These are phyloP conservation scores for Patagioenas fasciata DNA, from an alignment of 2,113 vertebrate genomes.

Conservation along the genomic window DNA sequence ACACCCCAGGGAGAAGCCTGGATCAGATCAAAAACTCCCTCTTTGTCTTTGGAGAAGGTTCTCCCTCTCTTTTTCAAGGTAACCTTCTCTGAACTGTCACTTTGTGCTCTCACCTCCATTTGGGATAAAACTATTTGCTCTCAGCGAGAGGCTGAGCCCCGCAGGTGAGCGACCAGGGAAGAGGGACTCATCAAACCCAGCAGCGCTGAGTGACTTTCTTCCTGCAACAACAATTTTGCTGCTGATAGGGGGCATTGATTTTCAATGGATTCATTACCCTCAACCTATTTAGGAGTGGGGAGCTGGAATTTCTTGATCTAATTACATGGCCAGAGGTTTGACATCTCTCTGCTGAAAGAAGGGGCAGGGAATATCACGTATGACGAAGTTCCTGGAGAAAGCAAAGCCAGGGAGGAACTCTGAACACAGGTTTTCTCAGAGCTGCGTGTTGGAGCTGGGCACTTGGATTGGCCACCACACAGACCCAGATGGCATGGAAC, in stretches of 20 bases:
- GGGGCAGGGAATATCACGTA: not conserved
- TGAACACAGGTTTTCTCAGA: not conserved
- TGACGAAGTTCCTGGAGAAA: not conserved
- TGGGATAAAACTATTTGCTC: not conserved
- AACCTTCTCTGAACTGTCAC: not conserved
- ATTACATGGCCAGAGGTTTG: not conserved
- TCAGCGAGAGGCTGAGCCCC: not conserved
- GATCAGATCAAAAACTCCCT: not conserved
- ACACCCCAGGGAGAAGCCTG: not conserved
- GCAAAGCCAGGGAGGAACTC: not conserved
- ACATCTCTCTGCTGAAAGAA: not conserved
- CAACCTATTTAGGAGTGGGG: not conserved
- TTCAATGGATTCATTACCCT: constrained; percentile 13
- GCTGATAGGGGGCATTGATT: constrained; percentile 45
- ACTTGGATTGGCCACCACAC: fast-evolving
- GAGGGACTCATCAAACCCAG: constrained; percentile 12
- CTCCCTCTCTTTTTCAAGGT: not conserved
- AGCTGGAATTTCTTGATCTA: constrained; percentile 15
- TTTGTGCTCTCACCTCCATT: not conserved
- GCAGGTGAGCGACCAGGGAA: not conserved
- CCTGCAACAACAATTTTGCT: constrained; percentile 18
- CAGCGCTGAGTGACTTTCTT: not conserved
- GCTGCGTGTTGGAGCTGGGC: not conserved
- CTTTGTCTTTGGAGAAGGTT: not conserved
- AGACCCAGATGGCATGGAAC: not conserved